These are phyloP conservation scores for Megaleporinus macrocephalus DNA, from an alignment of 2,113 vertebrate species.

Conservation along the genomic window DNA sequence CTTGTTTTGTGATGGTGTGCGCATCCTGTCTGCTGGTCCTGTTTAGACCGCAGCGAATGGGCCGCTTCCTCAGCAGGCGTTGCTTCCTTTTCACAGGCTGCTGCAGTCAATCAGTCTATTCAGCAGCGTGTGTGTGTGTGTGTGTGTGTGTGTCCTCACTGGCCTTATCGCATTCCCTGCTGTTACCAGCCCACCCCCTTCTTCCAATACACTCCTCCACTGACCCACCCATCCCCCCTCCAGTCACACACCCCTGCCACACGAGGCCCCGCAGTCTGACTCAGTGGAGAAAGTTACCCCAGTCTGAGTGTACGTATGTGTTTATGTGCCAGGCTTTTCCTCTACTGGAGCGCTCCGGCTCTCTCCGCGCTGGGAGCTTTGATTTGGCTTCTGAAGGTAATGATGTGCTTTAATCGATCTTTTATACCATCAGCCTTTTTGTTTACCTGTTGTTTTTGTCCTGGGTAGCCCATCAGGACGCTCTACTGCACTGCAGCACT, in stretches of 20 bases:
- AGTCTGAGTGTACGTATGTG: slow-evolving; percentile 26
- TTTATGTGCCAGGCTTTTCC: slow-evolving; percentile 53
- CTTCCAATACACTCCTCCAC: slow-evolving; percentile 41
- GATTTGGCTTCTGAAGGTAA: slow-evolving; percentile 64
- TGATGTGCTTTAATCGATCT: slow-evolving; percentile 24
- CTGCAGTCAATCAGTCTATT: slow-evolving; percentile 74
- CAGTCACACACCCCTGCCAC: slow-evolving; percentile 59
- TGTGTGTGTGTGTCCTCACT: slow-evolving; percentile 33
- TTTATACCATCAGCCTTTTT: not conserved
- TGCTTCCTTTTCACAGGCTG: slow-evolving; percentile 68
- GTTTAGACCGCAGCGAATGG: slow-evolving; percentile 55
- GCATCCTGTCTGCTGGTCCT: slow-evolving; percentile 9
- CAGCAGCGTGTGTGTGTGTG: slow-evolving; percentile 56
- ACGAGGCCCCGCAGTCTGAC: slow-evolving; percentile 65
- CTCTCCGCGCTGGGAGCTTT: slow-evolving; percentile 7
- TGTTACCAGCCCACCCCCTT: slow-evolving; percentile 44
- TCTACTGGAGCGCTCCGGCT: slow-evolving; percentile 54
- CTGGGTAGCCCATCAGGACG: not conserved
- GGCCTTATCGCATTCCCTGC: slow-evolving; percentile 37
- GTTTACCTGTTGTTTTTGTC: slow-evolving; percentile 25
- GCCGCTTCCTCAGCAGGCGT: slow-evolving; percentile 43
- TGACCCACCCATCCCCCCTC: slow-evolving; percentile 55
- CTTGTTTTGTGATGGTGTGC: not conserved
- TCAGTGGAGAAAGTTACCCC: slow-evolving; percentile 73
- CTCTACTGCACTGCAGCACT: slow-evolving; percentile 48